These are phyloP conservation scores for Crotalus tigris DNA, from an alignment of 2,113 vertebrate species.

Conservation along the genomic window DNA sequence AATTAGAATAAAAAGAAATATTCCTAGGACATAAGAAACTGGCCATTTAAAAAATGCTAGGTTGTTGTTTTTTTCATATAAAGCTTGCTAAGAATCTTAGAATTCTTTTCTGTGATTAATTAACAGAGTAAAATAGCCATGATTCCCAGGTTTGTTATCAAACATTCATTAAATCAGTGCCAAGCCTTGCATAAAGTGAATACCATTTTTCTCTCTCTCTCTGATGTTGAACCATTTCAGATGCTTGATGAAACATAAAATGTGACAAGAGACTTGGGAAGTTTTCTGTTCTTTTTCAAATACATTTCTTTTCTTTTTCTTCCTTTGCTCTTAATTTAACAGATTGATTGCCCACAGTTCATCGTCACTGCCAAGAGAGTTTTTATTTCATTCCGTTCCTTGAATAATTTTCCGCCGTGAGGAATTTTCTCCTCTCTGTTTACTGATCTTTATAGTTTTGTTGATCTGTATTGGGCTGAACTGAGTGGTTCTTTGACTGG, in stretches of 20 bases:
- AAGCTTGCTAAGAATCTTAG: background rate
- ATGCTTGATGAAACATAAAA: background rate
- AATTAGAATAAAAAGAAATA: slow-evolving; percentile 2
- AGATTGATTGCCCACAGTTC: background rate
- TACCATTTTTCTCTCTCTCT: background rate
- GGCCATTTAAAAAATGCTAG: background rate
- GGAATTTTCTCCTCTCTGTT: background rate
- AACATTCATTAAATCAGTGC: background rate
- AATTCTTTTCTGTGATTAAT: background rate
- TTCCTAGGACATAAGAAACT: background rate
- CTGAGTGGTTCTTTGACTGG: background rate
- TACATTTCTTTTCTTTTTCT: background rate
- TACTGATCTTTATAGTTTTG: background rate
- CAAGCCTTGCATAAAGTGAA: background rate
- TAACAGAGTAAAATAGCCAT: background rate
- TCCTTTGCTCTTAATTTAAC: background rate
- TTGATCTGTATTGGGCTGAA: background rate
- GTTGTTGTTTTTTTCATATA: background rate
- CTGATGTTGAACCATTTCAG: background rate
- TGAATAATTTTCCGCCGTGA: background rate
- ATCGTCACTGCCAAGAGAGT: background rate
- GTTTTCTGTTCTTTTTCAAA: background rate
- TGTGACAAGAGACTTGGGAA: background rate
- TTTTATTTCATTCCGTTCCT: background rate
- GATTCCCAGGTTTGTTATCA: background rate